Conservation (phyloP, 2,797 vertebrate species). For the Schizopygopsis malacanthus region DNA sequence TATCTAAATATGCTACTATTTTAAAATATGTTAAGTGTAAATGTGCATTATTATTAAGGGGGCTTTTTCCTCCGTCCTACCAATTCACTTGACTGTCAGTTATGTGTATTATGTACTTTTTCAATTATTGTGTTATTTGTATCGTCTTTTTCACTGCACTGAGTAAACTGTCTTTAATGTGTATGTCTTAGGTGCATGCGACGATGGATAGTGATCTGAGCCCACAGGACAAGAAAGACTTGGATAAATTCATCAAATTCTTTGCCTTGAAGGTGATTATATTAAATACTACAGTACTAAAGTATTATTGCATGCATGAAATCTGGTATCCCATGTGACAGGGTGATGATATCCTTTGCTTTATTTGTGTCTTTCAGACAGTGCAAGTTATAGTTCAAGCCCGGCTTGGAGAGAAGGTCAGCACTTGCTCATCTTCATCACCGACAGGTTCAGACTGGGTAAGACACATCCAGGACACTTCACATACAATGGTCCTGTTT, state of each 20-base stretch:
- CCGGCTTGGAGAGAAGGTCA: constrained; percentile 96
- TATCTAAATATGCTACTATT: neutral
- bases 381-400: constrained; percentile 99
- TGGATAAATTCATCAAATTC: constrained; percentile 99
- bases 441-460: constrained; percentile 99
- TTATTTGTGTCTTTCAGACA: constrained; percentile 76
- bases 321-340: neutral
- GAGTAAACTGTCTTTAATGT: neutral
- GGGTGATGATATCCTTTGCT: neutral
- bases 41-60: neutral
- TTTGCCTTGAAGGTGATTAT: constrained; percentile 93
- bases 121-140: neutral
- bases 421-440: constrained; percentile 93
- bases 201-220: constrained; percentile 97
- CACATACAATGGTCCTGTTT: neutral
- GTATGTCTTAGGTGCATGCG: constrained; percentile 76
- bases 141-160: neutral
- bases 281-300: neutral
- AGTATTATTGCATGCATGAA: neutral
- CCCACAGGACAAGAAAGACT: constrained; percentile 97
- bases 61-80: neutral
- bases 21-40: neutral
- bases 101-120: neutral
- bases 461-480: constrained; percentile 62
- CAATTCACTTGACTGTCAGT: neutral